These are phyloP conservation scores for Abrostola triplasia DNA, from an alignment of 2,888 invertebrate genomes.

Conservation along the genomic window DNA sequence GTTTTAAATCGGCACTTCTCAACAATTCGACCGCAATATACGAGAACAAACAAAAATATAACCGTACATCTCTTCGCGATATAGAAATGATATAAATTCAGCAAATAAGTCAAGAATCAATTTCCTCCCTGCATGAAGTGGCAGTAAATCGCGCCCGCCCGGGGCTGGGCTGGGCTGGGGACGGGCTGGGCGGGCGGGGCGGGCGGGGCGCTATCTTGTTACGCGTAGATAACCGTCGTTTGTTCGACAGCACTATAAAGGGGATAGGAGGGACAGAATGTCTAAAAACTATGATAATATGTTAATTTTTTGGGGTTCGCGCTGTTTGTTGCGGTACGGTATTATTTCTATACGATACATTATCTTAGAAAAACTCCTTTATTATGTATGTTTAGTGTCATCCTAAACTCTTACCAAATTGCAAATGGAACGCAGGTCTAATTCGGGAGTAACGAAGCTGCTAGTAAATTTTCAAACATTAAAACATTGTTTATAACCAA, in stretches of 20 bases:
- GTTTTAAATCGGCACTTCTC: neutral
- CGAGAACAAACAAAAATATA: constrained; percentile 24
- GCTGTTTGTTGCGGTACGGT: constrained; percentile 43
- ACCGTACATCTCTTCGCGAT: constrained; percentile 16
- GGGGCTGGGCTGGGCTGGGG: neutral
- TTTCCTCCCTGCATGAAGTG: constrained; percentile 62
- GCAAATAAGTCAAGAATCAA: constrained; percentile 69
- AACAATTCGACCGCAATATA: neutral
- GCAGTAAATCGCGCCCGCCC: constrained; percentile 55
- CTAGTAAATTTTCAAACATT: no score
- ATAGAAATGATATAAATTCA: constrained; percentile 51
- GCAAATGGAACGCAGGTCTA: no score
- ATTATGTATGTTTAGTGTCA: no score
- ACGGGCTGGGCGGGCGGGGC: constrained; percentile 10
- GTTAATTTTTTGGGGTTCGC: constrained; percentile 63
- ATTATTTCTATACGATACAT: no score
- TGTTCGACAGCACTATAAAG: constrained; percentile 67
- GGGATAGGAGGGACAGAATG: constrained; percentile 61
- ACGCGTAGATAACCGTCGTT: constrained; percentile 66
- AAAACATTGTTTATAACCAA: no score
- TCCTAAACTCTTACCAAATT: no score
- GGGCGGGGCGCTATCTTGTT: constrained; percentile 51
- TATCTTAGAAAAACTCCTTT: neutral
- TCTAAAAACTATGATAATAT: constrained; percentile 73
- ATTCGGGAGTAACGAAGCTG: no score